Base-by-base conservation (phyloP, 2,888 invertebrate genomes). In the Ophonus ardosiacus region DNA sequence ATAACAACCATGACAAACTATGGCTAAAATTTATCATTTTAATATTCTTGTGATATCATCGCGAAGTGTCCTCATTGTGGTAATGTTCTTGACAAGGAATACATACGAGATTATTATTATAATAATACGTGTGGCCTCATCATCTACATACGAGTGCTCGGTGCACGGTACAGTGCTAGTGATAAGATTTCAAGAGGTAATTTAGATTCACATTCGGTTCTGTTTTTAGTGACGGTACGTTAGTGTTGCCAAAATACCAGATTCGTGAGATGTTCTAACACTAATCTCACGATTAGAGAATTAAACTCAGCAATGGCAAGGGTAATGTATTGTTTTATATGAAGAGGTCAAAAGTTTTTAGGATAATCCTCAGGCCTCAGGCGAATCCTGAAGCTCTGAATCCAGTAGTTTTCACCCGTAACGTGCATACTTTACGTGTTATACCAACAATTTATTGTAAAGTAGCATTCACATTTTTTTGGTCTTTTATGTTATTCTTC, bases 31-130 rank as follows among this genome's bases (percentile, higher is more conserved):
- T 51, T 8, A 51, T 51, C 10, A 13, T 13, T 51, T 51, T 51
- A 51, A 13, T 13, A 51, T 51, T 51, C 10, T 51, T 4, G 43
- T 51, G 43, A 4, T 13, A 51, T 51, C 31, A 13, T 51, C 31
- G 38, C 31, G n/a, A 68, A 31, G 68, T 68, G 68, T 68, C 68
- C 68, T 68, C 38, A 31, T 31, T 68, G 68, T 15, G 13, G n/a
- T 59, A 17, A 7, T 15, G n/a, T 17, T n/a, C 38, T n/a, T 31
- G 38, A 31, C n/a, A 15, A 68, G 15, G 68, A 13, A 68, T 68
- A 68, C 68, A 68, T 31, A 68, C 15, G 68, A 68, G 68, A 68
- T 68, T 68, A 68, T 68, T 68, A 68, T 68, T 68, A 68, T 68
- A 68, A 68, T 68, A 68, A 68, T 68, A 10, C 31, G 59, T 15